Conservation (phyloP, 2,888 invertebrate species). For the Tolmerus cingulatus region DNA sequence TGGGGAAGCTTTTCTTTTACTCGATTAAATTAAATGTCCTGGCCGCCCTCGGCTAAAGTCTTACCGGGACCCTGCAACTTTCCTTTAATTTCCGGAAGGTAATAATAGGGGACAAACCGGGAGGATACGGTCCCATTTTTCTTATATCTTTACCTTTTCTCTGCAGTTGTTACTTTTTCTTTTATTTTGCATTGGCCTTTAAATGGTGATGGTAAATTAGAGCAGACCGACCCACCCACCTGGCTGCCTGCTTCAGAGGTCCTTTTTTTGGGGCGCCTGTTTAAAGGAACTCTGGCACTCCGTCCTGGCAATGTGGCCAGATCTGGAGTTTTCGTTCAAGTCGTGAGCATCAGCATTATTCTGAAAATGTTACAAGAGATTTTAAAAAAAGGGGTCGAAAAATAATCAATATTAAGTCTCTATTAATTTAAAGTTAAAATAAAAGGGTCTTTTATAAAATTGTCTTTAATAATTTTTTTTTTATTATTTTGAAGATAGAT, state of each 20-base stretch:
- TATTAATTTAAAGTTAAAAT: no score
- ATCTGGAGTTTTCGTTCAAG: neutral
- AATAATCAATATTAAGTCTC: no score
- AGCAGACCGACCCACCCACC: neutral
- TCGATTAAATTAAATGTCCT: constrained; percentile 15
- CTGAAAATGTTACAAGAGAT: neutral
- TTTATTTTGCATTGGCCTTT: neutral
- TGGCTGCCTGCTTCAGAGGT: neutral
- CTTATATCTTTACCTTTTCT: neutral
- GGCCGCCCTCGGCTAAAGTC: neutral
- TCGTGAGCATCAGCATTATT: neutral
- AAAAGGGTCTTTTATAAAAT: no score
- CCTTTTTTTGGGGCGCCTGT: neutral
- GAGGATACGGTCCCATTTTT: neutral
- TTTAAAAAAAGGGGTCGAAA: neutral
- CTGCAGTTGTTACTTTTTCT: neutral
- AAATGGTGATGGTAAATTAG: neutral
- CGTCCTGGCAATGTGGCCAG: neutral
- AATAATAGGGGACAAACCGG: neutral
- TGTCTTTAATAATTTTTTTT: no score
- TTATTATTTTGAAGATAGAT: no score
- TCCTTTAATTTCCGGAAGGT: constrained; percentile 12
- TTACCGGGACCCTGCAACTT: neutral
- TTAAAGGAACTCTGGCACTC: neutral
- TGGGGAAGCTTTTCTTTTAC: neutral